Conservation (phyloP, 2,797 vertebrate species). For the Acanthiza pusilla region DNA sequence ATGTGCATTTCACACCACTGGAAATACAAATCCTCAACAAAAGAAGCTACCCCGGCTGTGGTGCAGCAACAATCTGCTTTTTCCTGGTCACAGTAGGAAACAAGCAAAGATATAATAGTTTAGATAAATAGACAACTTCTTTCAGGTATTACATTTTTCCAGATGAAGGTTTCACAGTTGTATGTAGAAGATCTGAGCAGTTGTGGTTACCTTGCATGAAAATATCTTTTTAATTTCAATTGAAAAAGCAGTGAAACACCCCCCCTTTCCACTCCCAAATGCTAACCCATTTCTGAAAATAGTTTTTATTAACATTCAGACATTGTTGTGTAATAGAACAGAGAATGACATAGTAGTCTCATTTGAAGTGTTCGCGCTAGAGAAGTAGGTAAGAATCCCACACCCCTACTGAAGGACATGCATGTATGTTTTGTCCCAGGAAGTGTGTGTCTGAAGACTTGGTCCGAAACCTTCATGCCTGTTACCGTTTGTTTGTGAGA, state of each 20-base stretch:
- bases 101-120: slow-evolving; percentile 3
- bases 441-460: not conserved
- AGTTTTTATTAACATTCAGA: not conserved
- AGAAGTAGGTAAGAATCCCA: not conserved
- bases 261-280: not conserved
- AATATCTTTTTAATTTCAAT: not conserved
- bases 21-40: slow-evolving; percentile 53
- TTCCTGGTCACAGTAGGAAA: slow-evolving; percentile 9
- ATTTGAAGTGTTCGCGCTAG: not conserved
- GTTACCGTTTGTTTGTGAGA: not conserved
- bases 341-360: not conserved
- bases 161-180: not conserved
- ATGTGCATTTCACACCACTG: slow-evolving; percentile 37
- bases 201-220: not conserved
- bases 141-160: slow-evolving; percentile 46
- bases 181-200: slow-evolving; percentile 27
- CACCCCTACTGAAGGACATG: not conserved
- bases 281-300: not conserved
- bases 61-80: slow-evolving; percentile 31
- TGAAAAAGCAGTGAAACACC: not conserved
- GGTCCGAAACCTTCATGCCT: not conserved
- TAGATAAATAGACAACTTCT: slow-evolving; percentile 35
- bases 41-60: slow-evolving; percentile 20
- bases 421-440: not conserved
- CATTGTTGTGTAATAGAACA: not conserved